Base-by-base conservation (phyloP, 2,797 vertebrate species). In the Pseudopleuronectes americanus region DNA sequence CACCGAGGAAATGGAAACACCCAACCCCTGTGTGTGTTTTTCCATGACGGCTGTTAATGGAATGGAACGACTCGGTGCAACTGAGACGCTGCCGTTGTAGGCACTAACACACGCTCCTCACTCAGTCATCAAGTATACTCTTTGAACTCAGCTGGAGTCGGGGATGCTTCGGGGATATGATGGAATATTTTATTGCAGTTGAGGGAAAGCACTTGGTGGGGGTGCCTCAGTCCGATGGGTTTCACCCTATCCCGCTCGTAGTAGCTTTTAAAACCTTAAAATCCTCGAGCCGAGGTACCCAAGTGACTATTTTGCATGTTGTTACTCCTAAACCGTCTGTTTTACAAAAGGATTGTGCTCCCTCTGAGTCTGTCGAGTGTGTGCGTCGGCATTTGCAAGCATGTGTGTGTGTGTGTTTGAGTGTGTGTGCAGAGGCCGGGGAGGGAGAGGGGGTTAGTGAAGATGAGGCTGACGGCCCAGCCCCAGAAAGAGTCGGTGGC, bases 101-200 rank as follows among this genome's bases (percentile, higher is more conserved):
- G 70, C 74, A 48, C 85, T 89, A 86, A 86, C 85, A 80, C 68
- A 72, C 82, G 48, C 84, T 84, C 63, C 72, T 70, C 81, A 85
- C 81, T 88, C 80, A 84, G 87, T 87, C 89, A 84, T 92, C 83
- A 89, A 86, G 86, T 79, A 75, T 74, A 77, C 71, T 84, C 91
- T 94, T 93, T 93, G 91, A 94, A 92, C 92, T 84, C 92, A 90
- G 92, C 89, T 83, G 91, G 92, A 92, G 90, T 83, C 84, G 60
- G 68, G 70, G 84, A 84, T 88, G 91, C 90, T 89, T 89, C 80
- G 45, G 84, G 89, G 87, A 92, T 91, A 80, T 89, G 92, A 93
- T 88, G 82, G 92, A 91, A 93, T 91, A 91, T 90, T 91, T 93
- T 90, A 92, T 89, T 83, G 84, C 81, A 59, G 84, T 87, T 87